These are phyloP conservation scores for Callopanchax toddi DNA, from an alignment of 2,113 vertebrate species.

Conservation along the genomic window DNA sequence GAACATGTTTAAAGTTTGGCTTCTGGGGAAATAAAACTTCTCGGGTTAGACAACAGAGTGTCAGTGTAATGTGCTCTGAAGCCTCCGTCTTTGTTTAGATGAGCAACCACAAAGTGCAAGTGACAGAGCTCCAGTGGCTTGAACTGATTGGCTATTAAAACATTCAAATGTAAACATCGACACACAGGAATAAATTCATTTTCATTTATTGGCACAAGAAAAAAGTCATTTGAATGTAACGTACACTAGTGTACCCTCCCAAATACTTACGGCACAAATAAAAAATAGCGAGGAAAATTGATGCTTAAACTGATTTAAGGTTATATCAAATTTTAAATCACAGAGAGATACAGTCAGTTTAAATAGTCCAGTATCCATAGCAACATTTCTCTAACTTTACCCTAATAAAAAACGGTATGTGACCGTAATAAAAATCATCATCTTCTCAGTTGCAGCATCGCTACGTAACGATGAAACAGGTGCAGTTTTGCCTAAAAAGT, in stretches of 20 bases:
- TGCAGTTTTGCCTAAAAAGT: constrained; percentile 24
- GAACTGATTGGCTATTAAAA: constrained; percentile 29
- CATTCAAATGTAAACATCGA: constrained; percentile 10
- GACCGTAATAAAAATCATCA: not conserved
- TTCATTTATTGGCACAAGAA: constrained; percentile 5
- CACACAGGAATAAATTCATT: constrained; percentile 31
- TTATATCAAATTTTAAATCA: too few relatives aligned
- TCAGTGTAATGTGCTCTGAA: not conserved
- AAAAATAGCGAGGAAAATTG: too few relatives aligned
- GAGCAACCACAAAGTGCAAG: constrained; percentile 53
- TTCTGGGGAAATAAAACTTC: too few relatives aligned
- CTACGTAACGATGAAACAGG: constrained; percentile 8
- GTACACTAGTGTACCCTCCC: too few relatives aligned
- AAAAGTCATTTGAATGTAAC: too few relatives aligned
- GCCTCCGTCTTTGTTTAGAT: constrained; percentile 28
- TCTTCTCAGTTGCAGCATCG: not conserved
- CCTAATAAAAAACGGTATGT: too few relatives aligned
- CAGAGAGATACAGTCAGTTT: too few relatives aligned
- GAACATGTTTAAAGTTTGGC: not conserved
- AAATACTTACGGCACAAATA: too few relatives aligned
- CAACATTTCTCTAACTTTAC: too few relatives aligned
- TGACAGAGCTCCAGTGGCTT: constrained; percentile 52
- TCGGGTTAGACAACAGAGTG: not conserved
- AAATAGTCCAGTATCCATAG: too few relatives aligned
- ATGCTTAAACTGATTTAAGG: too few relatives aligned